Conservation (phyloP, 1,140 invertebrate genomes). For the Papilio helenus region DNA sequence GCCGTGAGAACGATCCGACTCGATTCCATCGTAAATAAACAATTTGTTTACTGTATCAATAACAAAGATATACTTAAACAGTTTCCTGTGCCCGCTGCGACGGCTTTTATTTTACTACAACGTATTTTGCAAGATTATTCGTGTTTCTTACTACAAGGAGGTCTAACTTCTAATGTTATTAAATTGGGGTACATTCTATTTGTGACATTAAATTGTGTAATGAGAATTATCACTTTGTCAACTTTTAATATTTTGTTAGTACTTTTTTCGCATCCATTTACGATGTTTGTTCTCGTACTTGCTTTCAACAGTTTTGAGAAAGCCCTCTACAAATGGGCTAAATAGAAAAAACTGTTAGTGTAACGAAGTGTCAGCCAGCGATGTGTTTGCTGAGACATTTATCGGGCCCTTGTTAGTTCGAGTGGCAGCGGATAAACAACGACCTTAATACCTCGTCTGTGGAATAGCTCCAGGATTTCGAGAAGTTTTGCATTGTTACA, state of each 20-base stretch:
- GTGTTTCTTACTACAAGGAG: background rate
- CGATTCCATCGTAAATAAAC: conserved; percentile 37
- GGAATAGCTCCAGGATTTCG: conserved; percentile 50
- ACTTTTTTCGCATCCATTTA: conserved; percentile 30
- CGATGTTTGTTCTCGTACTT: conserved; percentile 35
- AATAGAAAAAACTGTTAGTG: conserved; percentile 65
- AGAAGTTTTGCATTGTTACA: conserved; percentile 64
- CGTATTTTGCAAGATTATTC: background rate
- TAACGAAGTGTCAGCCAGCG: conserved; percentile 54
- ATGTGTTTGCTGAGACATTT: conserved; percentile 66
- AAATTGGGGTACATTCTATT: background rate
- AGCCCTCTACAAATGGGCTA: conserved; percentile 32
- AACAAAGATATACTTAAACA: background rate
- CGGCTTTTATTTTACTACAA: background rate
- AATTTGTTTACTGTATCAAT: conserved; percentile 22
- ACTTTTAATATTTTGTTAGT: conserved; percentile 12
- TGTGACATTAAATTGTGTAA: too few relatives aligned
- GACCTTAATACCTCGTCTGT: conserved; percentile 61
- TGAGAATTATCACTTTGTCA: too few relatives aligned
- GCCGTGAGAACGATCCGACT: conserved; percentile 44
- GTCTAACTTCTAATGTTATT: background rate
- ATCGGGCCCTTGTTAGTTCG: conserved; percentile 70
- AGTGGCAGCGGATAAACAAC: conserved; percentile 67
- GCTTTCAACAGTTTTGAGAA: conserved; percentile 56
- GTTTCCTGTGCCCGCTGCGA: background rate